phyloP scores from a whole-genome alignment of 1,140 invertebrate genomes.

The Nebria ingens region DNA sequence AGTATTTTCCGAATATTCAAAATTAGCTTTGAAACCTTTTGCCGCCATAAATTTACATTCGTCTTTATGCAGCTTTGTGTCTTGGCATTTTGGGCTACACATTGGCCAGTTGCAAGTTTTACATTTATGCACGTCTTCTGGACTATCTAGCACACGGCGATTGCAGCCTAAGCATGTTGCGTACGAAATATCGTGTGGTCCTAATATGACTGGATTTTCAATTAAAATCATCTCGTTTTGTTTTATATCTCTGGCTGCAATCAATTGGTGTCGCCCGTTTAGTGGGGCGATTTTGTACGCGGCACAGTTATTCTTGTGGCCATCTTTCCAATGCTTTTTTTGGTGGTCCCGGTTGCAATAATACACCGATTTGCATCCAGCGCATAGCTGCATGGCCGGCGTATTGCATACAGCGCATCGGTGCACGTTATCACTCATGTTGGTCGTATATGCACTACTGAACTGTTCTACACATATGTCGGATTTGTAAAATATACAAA shows the following conservation, averaged over 20 bases:
- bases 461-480: not conserved
- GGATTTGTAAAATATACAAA: not conserved
- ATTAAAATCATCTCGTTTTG: slow-evolving; percentile 61
- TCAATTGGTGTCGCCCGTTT: slow-evolving; percentile 50
- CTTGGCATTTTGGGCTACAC: slow-evolving; percentile 41
- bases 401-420: slow-evolving; percentile 42
- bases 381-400: slow-evolving; percentile 47
- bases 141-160: slow-evolving; percentile 28
- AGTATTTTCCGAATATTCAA: slow-evolving; percentile 35
- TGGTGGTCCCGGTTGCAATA: slow-evolving; percentile 66
- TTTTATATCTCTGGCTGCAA: slow-evolving; percentile 59
- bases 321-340: slow-evolving; percentile 53
- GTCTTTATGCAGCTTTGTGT: slow-evolving; percentile 35
- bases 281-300: slow-evolving; percentile 33
- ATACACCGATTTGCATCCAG: slow-evolving; percentile 50
- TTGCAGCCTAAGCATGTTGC: slow-evolving; percentile 49
- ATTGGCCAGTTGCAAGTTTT: slow-evolving; percentile 50
- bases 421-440: not conserved
- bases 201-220: slow-evolving; percentile 56
- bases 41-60: slow-evolving; percentile 45
- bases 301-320: slow-evolving; percentile 52
- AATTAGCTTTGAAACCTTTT: slow-evolving; percentile 43
- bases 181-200: slow-evolving; percentile 46
- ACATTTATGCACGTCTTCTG: slow-evolving; percentile 32
- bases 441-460: not conserved